phyloP scores from a whole-genome alignment of 2,797 vertebrate genomes.

The Enteromius mattozi region DNA sequence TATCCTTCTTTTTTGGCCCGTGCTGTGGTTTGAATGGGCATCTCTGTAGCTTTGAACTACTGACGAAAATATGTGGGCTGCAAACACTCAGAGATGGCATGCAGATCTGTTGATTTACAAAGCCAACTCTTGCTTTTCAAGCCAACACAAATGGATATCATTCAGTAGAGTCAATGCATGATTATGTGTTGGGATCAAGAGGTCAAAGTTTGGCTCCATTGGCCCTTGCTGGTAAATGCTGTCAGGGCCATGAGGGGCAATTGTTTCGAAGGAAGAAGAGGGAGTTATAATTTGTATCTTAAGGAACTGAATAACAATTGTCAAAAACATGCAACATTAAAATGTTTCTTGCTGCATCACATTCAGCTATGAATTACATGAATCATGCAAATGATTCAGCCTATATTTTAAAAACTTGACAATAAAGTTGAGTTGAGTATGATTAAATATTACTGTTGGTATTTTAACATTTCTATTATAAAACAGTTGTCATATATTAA shows the following conservation, averaged over 20 bases:
- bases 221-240: background rate
- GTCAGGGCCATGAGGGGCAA: background rate
- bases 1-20: background rate
- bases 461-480: background rate
- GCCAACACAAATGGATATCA: constrained; percentile 70
- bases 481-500: background rate
- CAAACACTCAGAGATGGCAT: constrained; percentile 19
- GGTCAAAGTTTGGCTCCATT: background rate
- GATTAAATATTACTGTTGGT: background rate
- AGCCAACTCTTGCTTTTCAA: constrained; percentile 28
- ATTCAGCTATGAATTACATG: background rate
- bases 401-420: background rate
- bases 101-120: constrained; percentile 22
- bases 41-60: constrained; percentile 40
- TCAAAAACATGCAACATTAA: background rate
- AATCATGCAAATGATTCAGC: background rate
- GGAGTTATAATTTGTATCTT: background rate
- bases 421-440: too few species aligned
- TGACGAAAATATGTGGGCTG: constrained; percentile 26
- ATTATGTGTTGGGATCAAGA: background rate
- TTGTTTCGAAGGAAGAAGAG: background rate
- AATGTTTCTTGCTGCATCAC: background rate
- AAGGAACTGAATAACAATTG: background rate
- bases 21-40: constrained; percentile 30
- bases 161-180: constrained; percentile 51